Base-by-base conservation (phyloP, 1,140 invertebrate genomes). In the Hypothenemus hampei region DNA sequence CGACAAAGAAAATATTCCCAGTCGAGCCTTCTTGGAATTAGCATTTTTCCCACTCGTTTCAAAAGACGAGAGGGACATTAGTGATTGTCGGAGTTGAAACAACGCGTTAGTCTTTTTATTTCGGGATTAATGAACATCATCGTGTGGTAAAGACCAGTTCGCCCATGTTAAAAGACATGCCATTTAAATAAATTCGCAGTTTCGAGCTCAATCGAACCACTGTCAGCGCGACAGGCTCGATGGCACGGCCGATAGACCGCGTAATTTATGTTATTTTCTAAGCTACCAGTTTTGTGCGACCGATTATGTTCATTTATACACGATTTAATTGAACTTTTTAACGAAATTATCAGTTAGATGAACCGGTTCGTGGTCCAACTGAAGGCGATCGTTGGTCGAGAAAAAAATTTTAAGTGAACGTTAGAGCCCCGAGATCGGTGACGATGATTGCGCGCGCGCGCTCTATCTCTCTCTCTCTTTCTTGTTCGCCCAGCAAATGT, bases 131-230 rank as follows among this genome's bases (percentile, higher is more conserved):
- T 43, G 40, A 11, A n/a, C 40, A 43, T 43, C 40, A 43, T 43
- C 18, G 40, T 15, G 40, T 43, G 40, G 4, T 43, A 43, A 43
- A 43, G 40, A 43, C 40, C 40, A 43, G 40, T 43, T 43, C 40
- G 40, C 16, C 40, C 40, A 43, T 43, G 40, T 43, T 23, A 18
- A 43, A 13, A 31, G 26, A 31, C 26, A 11, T n/a, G n/a, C 26
- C 8, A 43, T 43, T 43, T 43, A 43, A 43, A 43, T 43, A 43
- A 43, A 43, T 43, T 22, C 40, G 40, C 40, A 43, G 40, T 43
- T 43, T 21, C 18, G 22, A 15, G 4, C 22, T 23, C 21, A 18
- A 43, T 43, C 40, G 8, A 13, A 31, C 13, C 8, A 31, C 26
- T 31, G 26, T 31, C 26, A 31, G 26, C 26, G 13, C 10, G 40